phyloP scores from a whole-genome alignment of 2,888 invertebrate species.

The Esperia sulphurella region DNA sequence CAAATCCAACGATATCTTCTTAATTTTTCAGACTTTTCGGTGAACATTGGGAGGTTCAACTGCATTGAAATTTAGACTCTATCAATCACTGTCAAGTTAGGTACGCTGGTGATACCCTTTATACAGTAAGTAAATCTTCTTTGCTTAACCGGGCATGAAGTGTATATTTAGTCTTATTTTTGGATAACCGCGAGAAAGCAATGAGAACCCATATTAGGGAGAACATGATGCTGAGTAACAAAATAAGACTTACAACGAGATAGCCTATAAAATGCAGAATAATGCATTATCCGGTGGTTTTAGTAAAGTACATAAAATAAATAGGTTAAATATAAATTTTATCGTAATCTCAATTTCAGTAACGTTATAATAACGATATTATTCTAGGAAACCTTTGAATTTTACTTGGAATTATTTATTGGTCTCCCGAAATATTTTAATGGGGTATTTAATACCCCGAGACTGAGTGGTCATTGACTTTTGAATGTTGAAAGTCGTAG shows the following conservation, averaged over 20 bases:
- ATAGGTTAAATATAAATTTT: constrained; percentile 3
- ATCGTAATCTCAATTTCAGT: neutral
- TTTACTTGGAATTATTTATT: too few species aligned
- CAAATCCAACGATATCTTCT: too few species aligned
- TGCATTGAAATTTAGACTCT: too few species aligned
- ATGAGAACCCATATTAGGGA: neutral
- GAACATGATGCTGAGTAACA: neutral
- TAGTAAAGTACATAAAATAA: constrained; percentile 20
- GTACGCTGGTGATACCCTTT: too few species aligned
- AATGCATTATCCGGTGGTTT: constrained; percentile 19
- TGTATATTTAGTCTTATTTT: neutral
- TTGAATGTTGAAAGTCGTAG: too few species aligned
- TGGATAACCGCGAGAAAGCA: neutral
- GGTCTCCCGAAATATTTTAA: too few species aligned
- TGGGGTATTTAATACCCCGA: too few species aligned
- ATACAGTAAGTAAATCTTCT: neutral
- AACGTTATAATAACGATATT: neutral
- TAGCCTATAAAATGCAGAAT: constrained; percentile 22
- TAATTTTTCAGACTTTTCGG: too few species aligned
- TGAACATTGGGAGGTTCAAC: too few species aligned
- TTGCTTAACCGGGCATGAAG: neutral
- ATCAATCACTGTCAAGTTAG: too few species aligned
- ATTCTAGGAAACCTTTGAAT: too few species aligned
- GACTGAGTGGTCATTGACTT: too few species aligned
- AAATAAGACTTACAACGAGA: constrained; percentile 13